Conservation (phyloP, 2,113 vertebrate genomes). For the Amazona vittata region DNA sequence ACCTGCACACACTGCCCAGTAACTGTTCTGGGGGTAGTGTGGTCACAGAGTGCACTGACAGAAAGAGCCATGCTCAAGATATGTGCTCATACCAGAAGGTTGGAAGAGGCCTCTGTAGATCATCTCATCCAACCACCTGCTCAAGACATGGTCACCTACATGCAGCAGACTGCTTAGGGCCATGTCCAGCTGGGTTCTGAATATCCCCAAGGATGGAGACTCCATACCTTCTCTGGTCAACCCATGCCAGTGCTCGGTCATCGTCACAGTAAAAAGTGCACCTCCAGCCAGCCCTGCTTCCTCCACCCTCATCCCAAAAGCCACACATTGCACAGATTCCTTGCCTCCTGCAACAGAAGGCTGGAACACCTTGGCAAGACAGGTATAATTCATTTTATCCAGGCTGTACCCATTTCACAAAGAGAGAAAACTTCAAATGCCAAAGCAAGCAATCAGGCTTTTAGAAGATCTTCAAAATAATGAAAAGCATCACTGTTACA, state of each 20-base stretch:
- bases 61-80: background rate
- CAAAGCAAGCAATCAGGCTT: background rate
- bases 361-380: background rate
- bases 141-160: background rate
- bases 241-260: background rate
- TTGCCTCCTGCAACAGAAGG: background rate
- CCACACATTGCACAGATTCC: background rate
- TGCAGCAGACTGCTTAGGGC: background rate
- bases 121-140: background rate
- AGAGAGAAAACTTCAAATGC: background rate
- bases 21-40: accelerated
- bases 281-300: background rate
- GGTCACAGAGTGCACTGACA: background rate
- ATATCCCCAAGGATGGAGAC: background rate
- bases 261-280: background rate
- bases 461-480: background rate
- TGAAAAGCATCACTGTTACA: background rate
- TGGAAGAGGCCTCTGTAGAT: background rate
- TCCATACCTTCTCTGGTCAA: background rate
- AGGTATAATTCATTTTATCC: background rate
- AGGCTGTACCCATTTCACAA: background rate
- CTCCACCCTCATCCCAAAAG: background rate
- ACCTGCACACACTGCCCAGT: background rate
- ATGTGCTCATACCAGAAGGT: accelerated
- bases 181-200: background rate